A percentile compares a stretch with the other conserved stretches of the same genome.
Conservation (phyloP, 2,797 vertebrate genomes). For the Anguilla obscura region DNA sequence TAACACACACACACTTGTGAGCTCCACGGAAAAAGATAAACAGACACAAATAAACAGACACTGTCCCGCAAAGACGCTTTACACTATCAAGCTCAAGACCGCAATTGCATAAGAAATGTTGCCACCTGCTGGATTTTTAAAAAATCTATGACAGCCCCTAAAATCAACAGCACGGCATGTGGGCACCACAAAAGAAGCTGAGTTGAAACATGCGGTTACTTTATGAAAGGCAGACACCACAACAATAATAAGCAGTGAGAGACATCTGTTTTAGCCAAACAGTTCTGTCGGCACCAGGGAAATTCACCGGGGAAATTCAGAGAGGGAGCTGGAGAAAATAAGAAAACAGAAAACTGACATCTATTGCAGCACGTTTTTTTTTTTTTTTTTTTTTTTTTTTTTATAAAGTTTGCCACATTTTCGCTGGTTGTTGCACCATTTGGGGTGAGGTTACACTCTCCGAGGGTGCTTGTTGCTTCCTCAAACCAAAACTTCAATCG, state of each 20-base stretch:
- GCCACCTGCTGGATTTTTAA: constrained; percentile 18
- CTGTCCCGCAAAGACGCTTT: neutral
- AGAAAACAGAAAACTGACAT: neutral
- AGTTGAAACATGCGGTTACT: neutral
- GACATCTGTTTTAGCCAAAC: neutral
- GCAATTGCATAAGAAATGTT: neutral
- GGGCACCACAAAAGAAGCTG: neutral
- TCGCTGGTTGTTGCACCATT: neutral
- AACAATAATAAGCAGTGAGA: neutral
- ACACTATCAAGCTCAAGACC: neutral
- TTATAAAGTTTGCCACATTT: neutral
- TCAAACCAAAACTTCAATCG: too few species aligned
- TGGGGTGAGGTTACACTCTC: neutral
- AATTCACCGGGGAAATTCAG: neutral
- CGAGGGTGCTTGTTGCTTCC: neutral
- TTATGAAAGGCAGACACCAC: neutral
- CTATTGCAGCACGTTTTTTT: neutral
- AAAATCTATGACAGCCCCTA: neutral
- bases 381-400: neutral
- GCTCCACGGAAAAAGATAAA: neutral
- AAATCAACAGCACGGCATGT: neutral
- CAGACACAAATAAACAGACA: neutral
- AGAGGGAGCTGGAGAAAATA: neutral
- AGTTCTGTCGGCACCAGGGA: neutral
- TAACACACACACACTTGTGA: constrained; percentile 47